Evolutionary conservation across 2,888 invertebrate species (phyloP), one percentile per base, ranked within the genome.

Genomic region (Conomelus anceps): DNA sequence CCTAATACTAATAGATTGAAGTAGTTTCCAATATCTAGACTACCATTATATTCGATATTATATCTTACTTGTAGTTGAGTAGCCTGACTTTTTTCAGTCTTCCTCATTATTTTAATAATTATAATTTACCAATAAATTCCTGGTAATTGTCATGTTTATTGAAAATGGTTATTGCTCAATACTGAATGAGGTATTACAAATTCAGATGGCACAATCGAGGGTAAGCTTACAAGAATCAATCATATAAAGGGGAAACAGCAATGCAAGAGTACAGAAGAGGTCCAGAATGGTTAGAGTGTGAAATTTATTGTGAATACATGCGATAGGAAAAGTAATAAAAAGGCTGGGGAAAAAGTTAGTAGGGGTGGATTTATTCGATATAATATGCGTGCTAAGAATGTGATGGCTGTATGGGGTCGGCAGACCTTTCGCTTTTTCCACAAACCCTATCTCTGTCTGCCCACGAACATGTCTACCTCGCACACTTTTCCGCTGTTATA

Each of bases 271-370:
- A 23, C 22, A 86, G 86, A 86, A 29, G 24, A 86, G 86, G 22
- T 86, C 11, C n/a, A n/a, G 24, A 86, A 26, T 86, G 24, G 86
- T 86, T 86, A n/a, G 29, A 86, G 86, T 86, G 86, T 22, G 22
- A 86, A 86, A 86, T 86, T 86, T 86, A 86, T 86, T 86, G 86
- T 86, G 86, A 86, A 86, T 86, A 86, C 86, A 86, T 86, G 86
- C 23, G 86, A 86, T 86, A 29, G 86, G 29, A 24, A 24, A 24
- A 22, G 86, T 23, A 86, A 86, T 86, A 86, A 86, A 86, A 86
- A 86, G 23, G 24, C 26, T 24, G 24, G 86, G n/a, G 29, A 86
- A 86, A 86, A 29, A 86, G 63, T 63, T 63, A 63, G 86, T 4
- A 86, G 26, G 86, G 86, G 24, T 24, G 86, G 86, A 86, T 86